phyloP scores from a whole-genome alignment of 2,797 vertebrate genomes.

The Lepus townsendii region DNA sequence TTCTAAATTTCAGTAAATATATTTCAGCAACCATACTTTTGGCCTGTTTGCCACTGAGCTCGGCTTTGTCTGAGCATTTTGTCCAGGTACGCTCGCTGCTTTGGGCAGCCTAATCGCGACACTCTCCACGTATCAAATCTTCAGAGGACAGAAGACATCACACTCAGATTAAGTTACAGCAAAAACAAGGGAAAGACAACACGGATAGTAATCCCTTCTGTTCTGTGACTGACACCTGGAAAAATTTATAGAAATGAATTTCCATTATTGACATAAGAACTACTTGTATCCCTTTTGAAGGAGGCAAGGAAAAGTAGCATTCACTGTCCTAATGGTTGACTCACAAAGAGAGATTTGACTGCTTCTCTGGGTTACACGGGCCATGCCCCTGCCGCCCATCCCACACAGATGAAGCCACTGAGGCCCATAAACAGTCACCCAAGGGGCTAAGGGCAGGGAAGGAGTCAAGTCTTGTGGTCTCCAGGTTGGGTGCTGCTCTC shows the following conservation, averaged over 20 bases:
- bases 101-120: not conserved
- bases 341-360: not conserved
- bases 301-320: not conserved
- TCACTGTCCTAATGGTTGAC: accelerated
- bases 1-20: not conserved
- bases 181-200: not conserved
- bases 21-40: not conserved
- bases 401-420: not conserved
- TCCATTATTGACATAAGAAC: not conserved
- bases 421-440: not conserved
- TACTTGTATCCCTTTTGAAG: not conserved
- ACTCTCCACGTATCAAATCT: not conserved
- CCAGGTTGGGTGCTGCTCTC: not conserved
- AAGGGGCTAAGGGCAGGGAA: not conserved
- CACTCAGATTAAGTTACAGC: not conserved
- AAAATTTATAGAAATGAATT: not conserved
- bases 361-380: not conserved
- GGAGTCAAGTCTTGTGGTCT: not conserved
- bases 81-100: not conserved
- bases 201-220: not conserved
- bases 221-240: not conserved
- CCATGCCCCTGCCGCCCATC: too few species aligned
- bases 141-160: not conserved
- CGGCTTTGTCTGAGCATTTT: not conserved
- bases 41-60: not conserved